Percentiles rank a stretch among this genome's conserved stretches.
Evolutionary conservation across 2,797 vertebrate genomes (phyloP).

Genomic region (Botia kubotai): DNA sequence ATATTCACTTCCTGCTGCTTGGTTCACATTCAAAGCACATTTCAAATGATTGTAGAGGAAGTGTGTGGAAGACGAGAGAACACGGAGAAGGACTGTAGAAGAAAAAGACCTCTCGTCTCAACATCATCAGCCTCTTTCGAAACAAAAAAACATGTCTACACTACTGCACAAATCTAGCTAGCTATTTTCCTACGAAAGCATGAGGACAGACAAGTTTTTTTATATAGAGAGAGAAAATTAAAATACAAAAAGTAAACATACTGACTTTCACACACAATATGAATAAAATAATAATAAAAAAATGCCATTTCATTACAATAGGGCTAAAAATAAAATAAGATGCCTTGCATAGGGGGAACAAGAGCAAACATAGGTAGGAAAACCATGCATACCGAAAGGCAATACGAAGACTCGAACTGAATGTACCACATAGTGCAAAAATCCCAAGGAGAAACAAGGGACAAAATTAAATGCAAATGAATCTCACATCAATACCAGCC

Average conservation of each 20-base stretch:
- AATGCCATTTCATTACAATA: conserved; percentile 83
- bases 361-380: conserved; percentile 63
- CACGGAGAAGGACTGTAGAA: conserved; percentile 38
- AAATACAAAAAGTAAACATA: conserved; percentile 82
- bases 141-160: conserved; percentile 24
- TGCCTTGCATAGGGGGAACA: conserved; percentile 81
- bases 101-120: conserved; percentile 43
- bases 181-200: conserved; percentile 55
- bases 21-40: conserved; percentile 47
- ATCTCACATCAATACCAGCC: conserved; percentile 47
- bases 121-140: conserved; percentile 52
- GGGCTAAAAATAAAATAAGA: conserved; percentile 82
- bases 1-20: conserved; percentile 54
- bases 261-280: conserved; percentile 80
- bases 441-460: conserved; percentile 78
- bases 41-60: conserved; percentile 38
- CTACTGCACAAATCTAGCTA: conserved; percentile 46
- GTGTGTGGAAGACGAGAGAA: conserved; percentile 43
- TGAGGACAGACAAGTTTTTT: conserved; percentile 55
- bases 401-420: conserved; percentile 81
- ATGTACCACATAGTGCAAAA: conserved; percentile 90
- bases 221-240: conserved; percentile 57
- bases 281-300: conserved; percentile 69
- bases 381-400: conserved; percentile 84
- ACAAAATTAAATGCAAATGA: conserved; percentile 48